These are phyloP conservation scores for Isichthys henryi DNA, from an alignment of 2,113 vertebrate genomes.

Conservation along the genomic window DNA sequence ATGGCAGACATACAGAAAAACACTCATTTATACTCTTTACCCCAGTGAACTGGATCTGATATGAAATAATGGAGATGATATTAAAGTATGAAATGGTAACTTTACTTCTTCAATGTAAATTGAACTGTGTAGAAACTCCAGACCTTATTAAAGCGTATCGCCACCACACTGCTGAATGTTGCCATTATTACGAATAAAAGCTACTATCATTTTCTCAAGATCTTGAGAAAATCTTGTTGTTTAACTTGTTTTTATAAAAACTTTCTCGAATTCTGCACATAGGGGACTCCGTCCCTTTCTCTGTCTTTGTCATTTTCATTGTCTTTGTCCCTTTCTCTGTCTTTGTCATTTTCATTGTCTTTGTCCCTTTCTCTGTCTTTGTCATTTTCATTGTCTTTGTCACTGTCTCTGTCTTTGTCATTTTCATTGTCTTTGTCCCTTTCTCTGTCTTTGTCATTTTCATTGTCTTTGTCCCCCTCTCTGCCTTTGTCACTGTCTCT, in stretches of 20 bases:
- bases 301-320: too few species aligned
- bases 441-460: neutral
- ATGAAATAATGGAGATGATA: too few species aligned
- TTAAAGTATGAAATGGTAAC: neutral
- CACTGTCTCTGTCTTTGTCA: neutral
- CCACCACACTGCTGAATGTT: neutral
- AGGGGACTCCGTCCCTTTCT: too few species aligned
- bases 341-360: neutral
- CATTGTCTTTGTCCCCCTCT: neutral
- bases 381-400: rapidly evolving
- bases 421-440: neutral
- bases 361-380: neutral
- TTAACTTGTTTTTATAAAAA: too few species aligned
- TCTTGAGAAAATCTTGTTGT: too few species aligned
- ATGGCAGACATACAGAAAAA: neutral
- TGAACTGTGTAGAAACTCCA: neutral
- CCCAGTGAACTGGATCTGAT: neutral
- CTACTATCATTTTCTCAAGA: too few species aligned
- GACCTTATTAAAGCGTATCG: too few species aligned
- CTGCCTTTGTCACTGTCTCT: too few species aligned
- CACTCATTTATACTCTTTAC: neutral
- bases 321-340: too few species aligned
- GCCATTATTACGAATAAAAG: too few species aligned
- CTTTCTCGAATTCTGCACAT: too few species aligned
- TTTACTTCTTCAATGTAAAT: neutral